Evolutionary conservation across 2,113 vertebrate genomes (phyloP).

Genomic region (Papio anubis): DNA sequence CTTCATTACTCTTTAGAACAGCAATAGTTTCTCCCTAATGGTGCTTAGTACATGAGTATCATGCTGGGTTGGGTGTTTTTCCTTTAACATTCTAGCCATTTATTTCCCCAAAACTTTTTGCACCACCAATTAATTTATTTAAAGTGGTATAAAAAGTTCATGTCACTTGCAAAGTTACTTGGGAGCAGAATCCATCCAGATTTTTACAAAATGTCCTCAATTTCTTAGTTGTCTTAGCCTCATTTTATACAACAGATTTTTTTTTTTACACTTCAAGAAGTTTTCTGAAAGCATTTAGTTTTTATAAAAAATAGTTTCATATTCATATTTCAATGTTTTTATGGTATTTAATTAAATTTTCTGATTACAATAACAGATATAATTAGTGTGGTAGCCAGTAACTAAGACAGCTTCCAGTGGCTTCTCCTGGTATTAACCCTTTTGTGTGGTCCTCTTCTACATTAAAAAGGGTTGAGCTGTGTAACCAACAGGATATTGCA

Average conservation of each 20-base stretch:
- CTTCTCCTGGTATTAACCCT: background rate
- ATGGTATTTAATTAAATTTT: background rate
- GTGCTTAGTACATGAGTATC: background rate
- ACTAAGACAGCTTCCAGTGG: background rate
- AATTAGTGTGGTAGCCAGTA: background rate
- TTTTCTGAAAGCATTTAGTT: background rate
- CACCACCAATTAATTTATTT: background rate
- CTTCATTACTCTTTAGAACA: background rate
- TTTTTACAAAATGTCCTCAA: background rate
- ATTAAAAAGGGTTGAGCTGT: background rate
- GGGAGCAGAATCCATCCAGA: background rate
- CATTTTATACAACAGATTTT: background rate
- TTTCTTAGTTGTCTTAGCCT: background rate
- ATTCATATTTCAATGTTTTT: background rate
- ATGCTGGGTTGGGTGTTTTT: no score
- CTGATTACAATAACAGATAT: background rate
- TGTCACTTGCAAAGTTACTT: background rate
- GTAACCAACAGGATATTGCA: background rate
- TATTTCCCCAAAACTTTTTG: background rate
- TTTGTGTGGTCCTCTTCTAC: background rate
- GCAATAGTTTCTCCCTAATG: background rate
- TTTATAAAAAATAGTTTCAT: background rate
- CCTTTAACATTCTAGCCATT: background rate
- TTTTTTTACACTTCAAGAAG: background rate
- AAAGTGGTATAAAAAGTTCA: background rate